These are phyloP conservation scores for Danionella cerebrum DNA, from an alignment of 2,113 vertebrate species.

Conservation along the genomic window DNA sequence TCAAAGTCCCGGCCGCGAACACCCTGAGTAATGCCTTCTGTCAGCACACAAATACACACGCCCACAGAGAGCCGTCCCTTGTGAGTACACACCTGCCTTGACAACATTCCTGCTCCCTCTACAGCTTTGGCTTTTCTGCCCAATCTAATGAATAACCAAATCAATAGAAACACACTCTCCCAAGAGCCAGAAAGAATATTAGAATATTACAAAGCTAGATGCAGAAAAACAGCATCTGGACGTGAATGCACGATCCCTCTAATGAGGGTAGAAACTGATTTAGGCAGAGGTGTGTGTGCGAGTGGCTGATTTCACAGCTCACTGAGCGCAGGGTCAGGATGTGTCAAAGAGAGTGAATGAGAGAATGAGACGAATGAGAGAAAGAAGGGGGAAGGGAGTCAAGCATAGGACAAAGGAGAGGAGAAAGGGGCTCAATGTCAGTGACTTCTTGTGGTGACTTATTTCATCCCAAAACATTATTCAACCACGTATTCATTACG, in stretches of 20 bases:
- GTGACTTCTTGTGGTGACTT: no score
- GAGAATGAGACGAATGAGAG: slow-evolving; percentile 32
- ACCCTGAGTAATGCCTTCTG: slow-evolving; percentile 13
- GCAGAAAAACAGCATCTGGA: not conserved
- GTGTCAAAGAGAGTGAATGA: slow-evolving; percentile 21
- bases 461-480: no score
- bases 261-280: slow-evolving; percentile 26
- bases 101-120: not conserved
- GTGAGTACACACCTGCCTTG: slow-evolving; percentile 13
- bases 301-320: slow-evolving; percentile 32
- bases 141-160: slow-evolving; percentile 6
- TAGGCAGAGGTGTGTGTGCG: not conserved
- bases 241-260: not conserved
- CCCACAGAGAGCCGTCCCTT: not conserved
- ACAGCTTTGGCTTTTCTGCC: slow-evolving; percentile 20
- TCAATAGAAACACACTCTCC: slow-evolving; percentile 2
- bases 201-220: not conserved
- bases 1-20: slow-evolving; percentile 24
- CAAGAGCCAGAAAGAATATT: not conserved
- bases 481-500: no score
- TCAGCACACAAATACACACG: slow-evolving; percentile 25
- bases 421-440: not conserved
- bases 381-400: not conserved
- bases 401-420: not conserved
- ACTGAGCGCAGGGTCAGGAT: slow-evolving; percentile 41